A percentile compares a stretch with the other conserved stretches of the same genome.
Evolutionary conservation across 2,113 vertebrate species (phyloP).

Genomic region (Otis tarda): DNA sequence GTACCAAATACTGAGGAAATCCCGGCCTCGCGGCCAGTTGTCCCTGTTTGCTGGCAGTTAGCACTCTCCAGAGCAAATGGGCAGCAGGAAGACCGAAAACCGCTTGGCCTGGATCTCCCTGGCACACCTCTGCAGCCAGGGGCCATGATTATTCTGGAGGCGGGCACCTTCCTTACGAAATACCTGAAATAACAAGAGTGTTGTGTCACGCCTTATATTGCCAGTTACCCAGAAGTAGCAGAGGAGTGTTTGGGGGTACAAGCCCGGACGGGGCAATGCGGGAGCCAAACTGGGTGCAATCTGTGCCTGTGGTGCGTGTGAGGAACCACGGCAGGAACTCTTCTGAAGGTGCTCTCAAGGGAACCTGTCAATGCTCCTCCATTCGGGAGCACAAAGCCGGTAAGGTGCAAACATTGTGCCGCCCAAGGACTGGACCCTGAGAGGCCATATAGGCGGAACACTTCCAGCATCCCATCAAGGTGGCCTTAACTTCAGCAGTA

Average conservation of each 20-base stretch:
- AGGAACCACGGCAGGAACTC: neutral
- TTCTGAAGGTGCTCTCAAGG: neutral
- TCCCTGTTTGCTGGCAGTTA: neutral
- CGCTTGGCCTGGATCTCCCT: neutral
- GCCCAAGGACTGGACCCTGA: too few relatives aligned
- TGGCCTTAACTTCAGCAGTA: neutral
- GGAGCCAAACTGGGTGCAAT: neutral
- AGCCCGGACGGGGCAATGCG: neutral
- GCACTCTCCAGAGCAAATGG: neutral
- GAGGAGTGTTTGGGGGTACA: neutral
- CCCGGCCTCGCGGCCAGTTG: neutral
- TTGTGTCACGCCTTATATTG: neutral
- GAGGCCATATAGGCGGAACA: rapidly evolving
- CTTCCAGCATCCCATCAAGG: neutral
- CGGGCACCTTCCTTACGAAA: neutral
- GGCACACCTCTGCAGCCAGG: neutral
- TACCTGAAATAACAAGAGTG: rapidly evolving
- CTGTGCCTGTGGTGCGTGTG: rapidly evolving
- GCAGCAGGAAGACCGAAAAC: neutral
- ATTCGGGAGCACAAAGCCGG: rapidly evolving
- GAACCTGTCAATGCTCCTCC: rapidly evolving
- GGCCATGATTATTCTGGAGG: neutral
- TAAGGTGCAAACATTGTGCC: rapidly evolving
- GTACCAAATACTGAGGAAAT: neutral
- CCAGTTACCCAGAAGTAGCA: neutral